These are phyloP conservation scores for Pseudorectes ferrugineus DNA, from an alignment of 2,113 vertebrate genomes.

Conservation along the genomic window DNA sequence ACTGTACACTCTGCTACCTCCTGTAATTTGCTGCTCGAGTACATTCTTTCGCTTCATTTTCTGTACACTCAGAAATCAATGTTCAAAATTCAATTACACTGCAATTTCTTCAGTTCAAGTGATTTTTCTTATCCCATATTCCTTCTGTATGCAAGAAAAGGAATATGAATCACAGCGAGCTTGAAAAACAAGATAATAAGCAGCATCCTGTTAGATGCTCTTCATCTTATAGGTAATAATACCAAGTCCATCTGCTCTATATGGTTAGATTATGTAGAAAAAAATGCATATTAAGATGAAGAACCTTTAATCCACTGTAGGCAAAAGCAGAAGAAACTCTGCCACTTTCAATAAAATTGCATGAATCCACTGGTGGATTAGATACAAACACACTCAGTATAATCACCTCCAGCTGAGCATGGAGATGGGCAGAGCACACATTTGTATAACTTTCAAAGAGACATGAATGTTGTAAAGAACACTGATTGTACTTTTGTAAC, in stretches of 20 bases:
- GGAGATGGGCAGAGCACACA: background rate
- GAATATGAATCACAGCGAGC: background rate
- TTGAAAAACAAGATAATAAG: background rate
- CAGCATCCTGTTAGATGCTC: background rate
- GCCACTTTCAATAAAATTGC: background rate
- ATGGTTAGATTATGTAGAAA: background rate
- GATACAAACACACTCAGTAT: background rate
- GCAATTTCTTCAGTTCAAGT: background rate
- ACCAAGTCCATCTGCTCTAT: background rate
- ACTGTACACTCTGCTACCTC: background rate
- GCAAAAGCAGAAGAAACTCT: background rate
- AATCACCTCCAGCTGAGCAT: background rate
- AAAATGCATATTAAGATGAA: background rate
- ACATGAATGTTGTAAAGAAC: background rate
- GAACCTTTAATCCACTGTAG: background rate
- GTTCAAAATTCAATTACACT: background rate
- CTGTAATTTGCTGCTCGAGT: background rate
- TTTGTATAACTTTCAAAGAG: background rate
- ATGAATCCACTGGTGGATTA: background rate
- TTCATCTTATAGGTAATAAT: background rate
- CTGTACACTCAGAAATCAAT: background rate
- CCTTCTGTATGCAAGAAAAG: background rate
- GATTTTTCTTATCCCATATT: background rate
- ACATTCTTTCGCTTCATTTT: background rate
- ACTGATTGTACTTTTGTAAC: background rate